phyloP scores from a whole-genome alignment of 1,140 invertebrate species.

The Brachionus calyciflorus region DNA sequence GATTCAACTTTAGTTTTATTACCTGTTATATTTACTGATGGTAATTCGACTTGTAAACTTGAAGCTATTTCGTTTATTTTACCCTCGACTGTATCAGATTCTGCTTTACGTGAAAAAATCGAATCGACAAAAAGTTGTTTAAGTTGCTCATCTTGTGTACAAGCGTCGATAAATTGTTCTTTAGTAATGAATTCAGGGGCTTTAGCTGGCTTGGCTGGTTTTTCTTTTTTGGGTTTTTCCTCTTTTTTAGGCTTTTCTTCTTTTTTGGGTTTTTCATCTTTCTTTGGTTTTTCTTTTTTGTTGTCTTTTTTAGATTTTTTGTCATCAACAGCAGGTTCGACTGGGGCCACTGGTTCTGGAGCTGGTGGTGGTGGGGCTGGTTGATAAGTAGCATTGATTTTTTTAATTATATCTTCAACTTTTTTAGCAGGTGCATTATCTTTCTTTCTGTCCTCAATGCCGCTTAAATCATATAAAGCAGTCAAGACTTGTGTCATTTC shows the following conservation, averaged over 20 bases:
- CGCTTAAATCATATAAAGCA: constrained; percentile 46
- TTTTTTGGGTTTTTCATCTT: not conserved
- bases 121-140: constrained; percentile 43
- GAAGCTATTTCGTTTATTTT: constrained; percentile 13
- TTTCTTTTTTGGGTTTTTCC: constrained; percentile 15
- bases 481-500: constrained; percentile 46
- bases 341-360: not conserved
- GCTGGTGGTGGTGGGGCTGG: no score
- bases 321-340: not conserved
- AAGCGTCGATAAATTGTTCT: constrained; percentile 45
- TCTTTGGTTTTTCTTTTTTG: not conserved
- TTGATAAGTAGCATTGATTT: constrained; percentile 42
- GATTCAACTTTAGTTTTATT: not conserved
- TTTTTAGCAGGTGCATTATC: constrained; percentile 39
- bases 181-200: constrained; percentile 35
- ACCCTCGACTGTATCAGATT: not conserved
- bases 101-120: not conserved
- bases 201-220: constrained; percentile 37
- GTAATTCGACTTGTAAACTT: constrained; percentile 6
- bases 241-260: constrained; percentile 2
- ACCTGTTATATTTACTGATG: constrained; percentile 5
- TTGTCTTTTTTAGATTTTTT: not conserved
- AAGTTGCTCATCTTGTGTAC: constrained; percentile 37
- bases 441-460: constrained; percentile 19
- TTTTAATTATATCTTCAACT: constrained; percentile 46